phyloP scores from a whole-genome alignment of 1,140 invertebrate species.

The Nasonia giraulti region DNA sequence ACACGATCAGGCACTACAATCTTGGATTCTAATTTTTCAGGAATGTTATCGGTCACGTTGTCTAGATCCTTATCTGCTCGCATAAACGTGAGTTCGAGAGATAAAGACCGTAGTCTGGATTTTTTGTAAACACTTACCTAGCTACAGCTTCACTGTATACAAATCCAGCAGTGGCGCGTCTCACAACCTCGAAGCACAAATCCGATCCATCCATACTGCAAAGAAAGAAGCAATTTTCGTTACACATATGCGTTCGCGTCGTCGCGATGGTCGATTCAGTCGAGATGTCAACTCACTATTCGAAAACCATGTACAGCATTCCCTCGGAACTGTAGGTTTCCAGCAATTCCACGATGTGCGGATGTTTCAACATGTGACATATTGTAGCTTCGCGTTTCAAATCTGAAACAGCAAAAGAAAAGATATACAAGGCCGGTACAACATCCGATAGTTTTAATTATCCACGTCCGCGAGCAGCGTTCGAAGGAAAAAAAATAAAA shows the following conservation, averaged over 20 bases:
- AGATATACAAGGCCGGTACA: neutral
- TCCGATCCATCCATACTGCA: constrained; percentile 98
- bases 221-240: constrained; percentile 58
- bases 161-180: constrained; percentile 95
- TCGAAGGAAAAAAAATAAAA: neutral
- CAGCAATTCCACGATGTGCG: constrained; percentile 97
- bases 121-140: constrained; percentile 82
- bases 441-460: neutral
- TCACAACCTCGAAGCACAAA: constrained; percentile 98
- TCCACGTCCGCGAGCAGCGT: neutral
- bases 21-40: neutral
- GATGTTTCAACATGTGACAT: constrained; percentile 99
- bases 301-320: constrained; percentile 99
- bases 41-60: neutral
- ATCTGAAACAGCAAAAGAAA: constrained; percentile 79
- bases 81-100: neutral
- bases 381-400: constrained; percentile 98
- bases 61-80: neutral
- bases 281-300: constrained; percentile 89
- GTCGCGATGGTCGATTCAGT: neutral
- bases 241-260: neutral
- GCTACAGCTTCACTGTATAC: constrained; percentile 99
- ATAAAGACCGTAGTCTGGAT: neutral
- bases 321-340: constrained; percentile 99
- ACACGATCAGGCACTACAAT: neutral